Percentiles rank a stretch among this genome's conserved stretches.
Conservation (phyloP, 2,797 vertebrate genomes). For the Lycodopsis pacificus region DNA sequence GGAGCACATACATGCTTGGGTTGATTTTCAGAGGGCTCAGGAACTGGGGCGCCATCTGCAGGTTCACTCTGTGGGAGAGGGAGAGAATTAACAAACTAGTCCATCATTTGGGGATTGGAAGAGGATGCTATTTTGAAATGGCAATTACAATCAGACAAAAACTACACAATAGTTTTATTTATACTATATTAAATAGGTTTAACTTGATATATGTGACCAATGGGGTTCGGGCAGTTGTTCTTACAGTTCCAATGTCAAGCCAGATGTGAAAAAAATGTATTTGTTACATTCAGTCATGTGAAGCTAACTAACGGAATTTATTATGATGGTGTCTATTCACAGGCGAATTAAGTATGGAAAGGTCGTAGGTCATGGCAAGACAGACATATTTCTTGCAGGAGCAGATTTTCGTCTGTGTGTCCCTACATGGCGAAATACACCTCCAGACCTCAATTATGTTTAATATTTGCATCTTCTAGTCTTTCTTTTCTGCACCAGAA, state of each 20-base stretch:
- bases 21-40: conserved; percentile 28
- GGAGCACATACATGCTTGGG: background rate
- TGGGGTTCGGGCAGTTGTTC: background rate
- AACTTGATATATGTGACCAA: background rate
- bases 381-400: too few species aligned
- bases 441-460: too few species aligned
- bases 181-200: background rate
- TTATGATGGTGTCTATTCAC: conserved; percentile 5
- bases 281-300: background rate
- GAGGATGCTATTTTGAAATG: background rate
- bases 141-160: background rate
- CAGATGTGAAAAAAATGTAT: background rate
- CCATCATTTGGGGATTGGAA: background rate
- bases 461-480: too few species aligned
- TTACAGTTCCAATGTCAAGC: background rate
- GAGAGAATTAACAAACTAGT: background rate
- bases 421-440: too few species aligned
- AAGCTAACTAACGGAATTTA: background rate
- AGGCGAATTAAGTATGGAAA: background rate
- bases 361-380: background rate
- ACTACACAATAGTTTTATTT: background rate
- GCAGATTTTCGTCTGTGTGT: too few species aligned
- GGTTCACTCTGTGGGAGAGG: conserved; percentile 23
- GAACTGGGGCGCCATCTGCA: conserved; percentile 70
- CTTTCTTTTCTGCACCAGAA: too few species aligned